Evolutionary conservation across 92 coral and sea anemone species (phyloP), one percentile per base, ranked within the genome.

Genomic region (Heteractis magnifica): DNA sequence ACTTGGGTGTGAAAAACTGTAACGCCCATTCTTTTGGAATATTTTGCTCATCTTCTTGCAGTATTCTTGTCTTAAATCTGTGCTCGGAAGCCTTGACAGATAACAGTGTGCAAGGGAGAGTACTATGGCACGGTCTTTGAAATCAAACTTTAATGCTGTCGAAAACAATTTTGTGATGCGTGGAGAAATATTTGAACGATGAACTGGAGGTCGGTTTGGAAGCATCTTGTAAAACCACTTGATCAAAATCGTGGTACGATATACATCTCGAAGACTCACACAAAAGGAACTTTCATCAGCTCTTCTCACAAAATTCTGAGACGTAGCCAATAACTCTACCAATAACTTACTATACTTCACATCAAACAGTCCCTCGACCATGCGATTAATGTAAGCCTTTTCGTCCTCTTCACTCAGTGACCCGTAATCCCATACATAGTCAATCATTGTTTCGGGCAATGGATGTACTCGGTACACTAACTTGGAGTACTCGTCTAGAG

Each of bases 361-460:
- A n/a, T 80, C 84, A 56, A 88, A 80, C 51, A 91, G 80, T 21
- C 86, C 87, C 74, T 93, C 91, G 18, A 96, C 94, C 98, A 96
- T 96, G 26, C 98, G 91, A 52, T 88, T 84, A 58, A 96, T 94
- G 87, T 96, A 96, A 8, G 93, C 94, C 44, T 81, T 83, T 68
- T 96, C 98, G 65, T 96, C 98, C 5, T 75, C 65, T 6, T 70
- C 68, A 58, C 89, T 71, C 14, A 96, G 89, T 51, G 98, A 94
- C 5, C 99, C 99, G 85, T 94, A 96, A 68, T 96, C 99, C 99
- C 99, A 96, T 12, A 96, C 99, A 80, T 94, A 96, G 85, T 96
- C 99, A 20, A 96, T 94, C 99, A 96, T 96, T 76, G 99, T 94
- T 76, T 96, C 99, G 11, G 99, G 99, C 73, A 96, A 75, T 13